A percentile compares a stretch with the other conserved stretches of the same genome.
Conservation (phyloP, 2,888 invertebrate species). For the Choristoneura rosaceana region DNA sequence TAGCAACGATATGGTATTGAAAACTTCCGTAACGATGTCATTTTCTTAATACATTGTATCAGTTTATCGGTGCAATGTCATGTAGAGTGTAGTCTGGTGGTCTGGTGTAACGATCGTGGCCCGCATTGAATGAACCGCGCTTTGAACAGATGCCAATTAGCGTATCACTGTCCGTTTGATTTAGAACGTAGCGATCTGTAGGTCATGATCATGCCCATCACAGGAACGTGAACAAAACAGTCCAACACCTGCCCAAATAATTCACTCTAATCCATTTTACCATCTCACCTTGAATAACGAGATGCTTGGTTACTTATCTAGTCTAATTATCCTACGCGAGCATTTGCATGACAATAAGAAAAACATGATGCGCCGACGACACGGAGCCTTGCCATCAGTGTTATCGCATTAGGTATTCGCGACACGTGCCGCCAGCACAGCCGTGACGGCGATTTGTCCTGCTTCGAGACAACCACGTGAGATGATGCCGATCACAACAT, state of each 20-base stretch:
- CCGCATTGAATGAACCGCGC: conserved; percentile 72
- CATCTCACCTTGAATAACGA: conserved; percentile 26
- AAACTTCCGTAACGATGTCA: not conserved
- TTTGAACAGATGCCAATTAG: conserved; percentile 72
- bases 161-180: conserved; percentile 65
- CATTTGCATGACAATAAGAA: conserved; percentile 50
- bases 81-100: not conserved
- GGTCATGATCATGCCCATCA: conserved; percentile 71
- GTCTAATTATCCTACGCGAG: conserved; percentile 31
- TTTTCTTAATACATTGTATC: not conserved
- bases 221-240: conserved; percentile 47
- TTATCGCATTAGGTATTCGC: conserved; percentile 71
- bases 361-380: conserved; percentile 47
- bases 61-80: not conserved
- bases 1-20: not conserved
- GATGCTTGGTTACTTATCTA: conserved; percentile 15
- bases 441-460: conserved; percentile 75
- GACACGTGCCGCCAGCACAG: conserved; percentile 64
- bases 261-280: not conserved
- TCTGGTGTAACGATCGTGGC: conserved; percentile 43
- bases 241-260: conserved; percentile 53
- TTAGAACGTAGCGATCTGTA: conserved; percentile 68
- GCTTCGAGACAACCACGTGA: conserved; percentile 59
- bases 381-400: conserved; percentile 57
- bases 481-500: conserved; percentile 58